Conservation (phyloP, 2,113 vertebrate species). For the Monarcha castaneiventris region DNA sequence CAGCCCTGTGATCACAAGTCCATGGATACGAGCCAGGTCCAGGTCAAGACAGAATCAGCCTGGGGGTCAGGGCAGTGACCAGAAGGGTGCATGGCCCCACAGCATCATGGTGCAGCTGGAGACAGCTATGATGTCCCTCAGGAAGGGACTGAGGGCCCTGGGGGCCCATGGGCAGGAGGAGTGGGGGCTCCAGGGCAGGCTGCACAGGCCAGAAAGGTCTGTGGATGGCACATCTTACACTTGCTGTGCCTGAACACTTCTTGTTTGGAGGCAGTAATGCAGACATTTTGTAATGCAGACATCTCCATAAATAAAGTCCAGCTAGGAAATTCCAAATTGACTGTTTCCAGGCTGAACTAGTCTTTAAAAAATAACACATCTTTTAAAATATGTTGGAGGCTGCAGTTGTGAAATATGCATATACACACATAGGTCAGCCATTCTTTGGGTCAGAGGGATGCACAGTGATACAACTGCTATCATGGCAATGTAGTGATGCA, state of each 20-base stretch:
- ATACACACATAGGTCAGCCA: not conserved
- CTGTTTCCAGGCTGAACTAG: not conserved
- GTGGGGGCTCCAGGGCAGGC: not conserved
- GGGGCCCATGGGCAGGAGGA: not conserved
- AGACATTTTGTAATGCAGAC: not conserved
- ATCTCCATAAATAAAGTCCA: not conserved
- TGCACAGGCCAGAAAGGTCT: not conserved
- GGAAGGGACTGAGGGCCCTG: not conserved
- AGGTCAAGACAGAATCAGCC: not conserved
- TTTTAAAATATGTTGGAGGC: not conserved
- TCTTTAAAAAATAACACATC: not conserved
- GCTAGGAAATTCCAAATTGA: not conserved
- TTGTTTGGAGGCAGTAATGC: not conserved
- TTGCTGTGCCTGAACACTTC: not conserved
- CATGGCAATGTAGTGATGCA: not conserved
- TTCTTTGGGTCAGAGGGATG: not conserved
- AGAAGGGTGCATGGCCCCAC: not conserved
- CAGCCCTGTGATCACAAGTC: not conserved
- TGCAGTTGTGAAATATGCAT: not conserved
- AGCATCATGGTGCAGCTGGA: not conserved
- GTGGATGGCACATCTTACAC: not conserved
- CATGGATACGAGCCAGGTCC: not conserved
- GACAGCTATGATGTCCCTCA: accelerated
- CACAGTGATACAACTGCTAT: not conserved
- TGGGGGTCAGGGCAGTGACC: not conserved